Evolutionary conservation across 2,888 invertebrate genomes (phyloP), one percentile per base, ranked within the genome.

Genomic region (Melanotus villosus): DNA sequence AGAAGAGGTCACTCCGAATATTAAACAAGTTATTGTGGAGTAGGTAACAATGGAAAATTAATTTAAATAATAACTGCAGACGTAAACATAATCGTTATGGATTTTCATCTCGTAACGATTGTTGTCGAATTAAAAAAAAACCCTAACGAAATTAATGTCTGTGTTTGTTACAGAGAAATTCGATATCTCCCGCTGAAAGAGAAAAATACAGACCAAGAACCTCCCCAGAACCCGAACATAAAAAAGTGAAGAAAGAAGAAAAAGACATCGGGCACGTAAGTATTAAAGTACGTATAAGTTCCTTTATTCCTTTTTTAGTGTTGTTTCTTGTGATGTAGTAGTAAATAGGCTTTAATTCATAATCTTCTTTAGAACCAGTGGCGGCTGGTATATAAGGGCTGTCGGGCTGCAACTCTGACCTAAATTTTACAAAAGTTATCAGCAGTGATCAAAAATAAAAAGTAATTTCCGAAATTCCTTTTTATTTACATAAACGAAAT

Each of bases 131-230:
- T n/a, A 41, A 7, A 47, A 12, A n/a, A 1, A 26, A 26, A 4
- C 10, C 10, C n/a, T 10, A 36, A 38, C 38, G n/a, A n/a, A n/a
- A n/a, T n/a, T 38, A 6, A 38, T 36, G 9, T 36, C 10, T 2
- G 1, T 45, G 9, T 57, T 56, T 62, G 54, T 86, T 85, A 34
- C 87, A 93, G 92, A 88, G 93, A 79, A 92, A 92, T 80, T 94
- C 94, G 60, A 92, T 94, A 77, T 95, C 95, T 30, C 95, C 95
- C 2, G 91, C 91, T 74, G 94, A 93, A 82, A 86, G 92, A 71
- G 92, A 94, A 80, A 95, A 94, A 85, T 95, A 94, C 86, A 89
- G 94, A 64, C 89, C 93, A 68, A 89, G 94, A 74, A 93, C 94
- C 54, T 93, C 94, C 26, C 89, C 90, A 74, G 93, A 94, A 82